Evolutionary conservation across 2,888 invertebrate species (phyloP), one percentile per base, ranked within the genome.

Genomic region (Macrophya alboannulata): DNA sequence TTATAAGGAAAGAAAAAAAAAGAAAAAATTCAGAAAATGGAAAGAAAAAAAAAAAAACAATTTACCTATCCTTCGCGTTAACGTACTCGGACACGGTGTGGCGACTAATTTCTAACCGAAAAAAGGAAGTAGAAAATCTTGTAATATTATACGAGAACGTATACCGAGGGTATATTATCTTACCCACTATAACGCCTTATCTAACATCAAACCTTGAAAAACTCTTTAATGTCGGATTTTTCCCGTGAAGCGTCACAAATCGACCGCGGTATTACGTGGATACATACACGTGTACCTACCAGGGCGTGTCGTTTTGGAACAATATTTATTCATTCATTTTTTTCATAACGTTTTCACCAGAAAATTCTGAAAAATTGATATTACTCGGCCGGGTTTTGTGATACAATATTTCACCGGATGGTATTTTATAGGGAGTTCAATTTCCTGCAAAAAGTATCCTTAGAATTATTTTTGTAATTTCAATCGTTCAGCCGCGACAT

Each of bases 31-130:
- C 3, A n/a, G 31, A 31, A 31, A 31, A 31, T 31, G 3, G 31
- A 31, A 31, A 2, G 31, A 31, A 31, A 31, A 31, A 31, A 31
- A 31, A 31, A 31, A 31, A 31, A 31, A 31, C 1, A 25, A 62
- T 62, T 21, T 62, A 62, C 12, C 21, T 62, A 62, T 62, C 62
- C 62, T 62, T 25, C 1, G 25, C 76, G 84, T 84, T 62, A 43
- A 84, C 43, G 76, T 40, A 59, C 84, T 51, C 31, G 48, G 84
- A 21, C 68, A 71, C 83, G 83, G 83, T 48, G 68, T 71, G 48
- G 84, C 59, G 45, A 55, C 55, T 25, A 55, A 45, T 40, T 84
- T 77, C 55, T 76, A 48, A 21, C 15, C 45, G 43, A 59, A 45
- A 55, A 59, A 84, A 25, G 45, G 74, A 74, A 17, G 25, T 31